Percentiles rank a stretch among this genome's conserved stretches.
Evolutionary conservation across 2,113 vertebrate genomes (phyloP).

Genomic region (Platysternon megacephalum): DNA sequence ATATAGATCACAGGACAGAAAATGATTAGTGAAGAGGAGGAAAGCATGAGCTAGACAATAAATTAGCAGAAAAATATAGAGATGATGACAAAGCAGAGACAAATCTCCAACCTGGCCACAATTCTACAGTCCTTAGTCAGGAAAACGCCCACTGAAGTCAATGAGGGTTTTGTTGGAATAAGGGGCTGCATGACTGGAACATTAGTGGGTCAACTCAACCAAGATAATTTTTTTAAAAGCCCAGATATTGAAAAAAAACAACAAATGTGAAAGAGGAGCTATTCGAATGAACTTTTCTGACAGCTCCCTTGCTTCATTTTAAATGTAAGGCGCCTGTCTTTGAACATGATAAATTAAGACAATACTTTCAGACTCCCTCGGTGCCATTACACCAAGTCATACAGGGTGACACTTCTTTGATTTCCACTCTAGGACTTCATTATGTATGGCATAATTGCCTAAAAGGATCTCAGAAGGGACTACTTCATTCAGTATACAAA

Average conservation of each 20-base stretch:
- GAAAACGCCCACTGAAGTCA: not conserved
- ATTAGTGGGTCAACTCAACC: not conserved
- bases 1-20: not conserved
- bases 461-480: constrained; percentile 30
- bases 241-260: constrained; percentile 12
- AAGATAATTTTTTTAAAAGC: not conserved
- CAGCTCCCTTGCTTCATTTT: constrained; percentile 18
- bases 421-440: constrained; percentile 49
- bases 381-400: constrained; percentile 13
- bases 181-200: not conserved
- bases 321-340: constrained; percentile 28
- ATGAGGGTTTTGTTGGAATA: not conserved
- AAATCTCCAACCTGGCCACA: not conserved
- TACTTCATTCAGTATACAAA: constrained; percentile 37
- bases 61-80: not conserved
- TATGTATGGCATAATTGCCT: constrained; percentile 17
- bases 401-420: constrained; percentile 36
- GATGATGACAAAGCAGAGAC: not conserved
- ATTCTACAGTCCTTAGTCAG: not conserved
- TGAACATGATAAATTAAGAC: constrained; percentile 51
- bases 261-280: constrained; percentile 8
- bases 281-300: constrained; percentile 28
- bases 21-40: not conserved
- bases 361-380: constrained; percentile 4
- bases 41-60: not conserved